Base-by-base conservation (phyloP, 92 coral and sea anemone genomes). In the Porites rus region DNA sequence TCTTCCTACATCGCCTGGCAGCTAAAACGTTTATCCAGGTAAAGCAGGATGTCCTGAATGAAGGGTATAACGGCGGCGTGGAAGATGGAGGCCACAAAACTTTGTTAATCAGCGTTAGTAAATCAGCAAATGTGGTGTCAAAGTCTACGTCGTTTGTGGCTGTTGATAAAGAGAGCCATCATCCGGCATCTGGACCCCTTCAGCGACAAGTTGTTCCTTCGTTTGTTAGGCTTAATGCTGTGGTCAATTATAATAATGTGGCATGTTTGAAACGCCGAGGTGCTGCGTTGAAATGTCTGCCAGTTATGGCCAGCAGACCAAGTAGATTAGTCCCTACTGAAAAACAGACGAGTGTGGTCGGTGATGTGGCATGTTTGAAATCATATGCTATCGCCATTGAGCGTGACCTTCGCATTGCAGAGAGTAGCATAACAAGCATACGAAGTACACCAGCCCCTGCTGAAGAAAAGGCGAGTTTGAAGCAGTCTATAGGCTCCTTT, bases 91-190 rank as follows among this genome's bases (percentile, higher is more conserved):
- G 62, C 16, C 31, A 54, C 74, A 80, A 72, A 79, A 69, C 76
- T 24, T 65, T 31, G 60, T 86, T 90, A 24, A 86, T 94, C 62
- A 85, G 83, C 28, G 71, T 95, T 46, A 95, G 98, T 79, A 86
- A 90, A 77, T 75, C 94, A 43, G 87, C 98, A 3, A 93, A 78
- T 69, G 96, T 95, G 4, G 90, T 93, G 10, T 95, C 94, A 52
- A 88, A 94, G 82, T 77, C 74, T 20, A 94, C 98, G 19, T 87
- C 94, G 21, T 93, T 94, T 79, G 93, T 94, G 61, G 98, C 96
- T 22, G 91, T 95, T n/a, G 96, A 91, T 77, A 90, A 75, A 58
- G 92, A 89, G 22, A 91, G 84, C 51, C 88, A 73, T 54, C 84
- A 93, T 74, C 86, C 93, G 10, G 92, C 93, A 38, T 76, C 82